Base-by-base conservation (phyloP, 2,888 invertebrate genomes). In the Epinotia bilunana region DNA sequence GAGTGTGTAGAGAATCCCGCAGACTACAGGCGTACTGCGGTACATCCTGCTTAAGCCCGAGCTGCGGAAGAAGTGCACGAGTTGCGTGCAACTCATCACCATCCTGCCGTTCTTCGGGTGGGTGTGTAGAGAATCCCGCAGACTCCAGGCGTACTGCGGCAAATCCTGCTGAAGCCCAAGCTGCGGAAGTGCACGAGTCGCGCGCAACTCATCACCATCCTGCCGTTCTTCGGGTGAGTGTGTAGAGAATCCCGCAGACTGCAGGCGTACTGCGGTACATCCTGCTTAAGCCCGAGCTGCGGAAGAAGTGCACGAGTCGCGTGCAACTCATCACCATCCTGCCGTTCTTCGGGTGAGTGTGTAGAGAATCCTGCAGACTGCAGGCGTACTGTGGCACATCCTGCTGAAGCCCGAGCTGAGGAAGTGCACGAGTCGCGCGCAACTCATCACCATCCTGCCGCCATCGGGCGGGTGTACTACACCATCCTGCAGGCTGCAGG, bases 71-170 rank as follows among this genome's bases (percentile, higher is more conserved):
- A 95, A 95, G 74, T 96, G 96, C 85, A 97, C 97, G 78, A 95
- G 95, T 81, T 97, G 98, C 84, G 95, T 96, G 75, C 96, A 97
- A 58, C 95, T 99, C 76, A 95, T 98, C 81, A 95, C 96, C 63
- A 95, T 97, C 78, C 95, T 99, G 84, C 97, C 98, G 53, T 99
- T 99, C 93, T 98, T 99, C 89, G 97, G 97, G 96, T 97, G 90
- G 75, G 85, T 80, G 2, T 43, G 13, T 57, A 74, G 23, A 23
- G 13, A 5, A 16, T 39, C 39, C 39, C 2, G 39, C 39, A 39
- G 9, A 9, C 93, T 99, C 74, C 98, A 99, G 89, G 96, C 96
- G 74, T 99, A 99, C 94, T 99, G 78, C 95, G 98, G 63, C 96
- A 98, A 86, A 95, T 98, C 23, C 95, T 99, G 76, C 96, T 97